phyloP scores from a whole-genome alignment of 2,113 vertebrate genomes.

The Eclectus roratus region DNA sequence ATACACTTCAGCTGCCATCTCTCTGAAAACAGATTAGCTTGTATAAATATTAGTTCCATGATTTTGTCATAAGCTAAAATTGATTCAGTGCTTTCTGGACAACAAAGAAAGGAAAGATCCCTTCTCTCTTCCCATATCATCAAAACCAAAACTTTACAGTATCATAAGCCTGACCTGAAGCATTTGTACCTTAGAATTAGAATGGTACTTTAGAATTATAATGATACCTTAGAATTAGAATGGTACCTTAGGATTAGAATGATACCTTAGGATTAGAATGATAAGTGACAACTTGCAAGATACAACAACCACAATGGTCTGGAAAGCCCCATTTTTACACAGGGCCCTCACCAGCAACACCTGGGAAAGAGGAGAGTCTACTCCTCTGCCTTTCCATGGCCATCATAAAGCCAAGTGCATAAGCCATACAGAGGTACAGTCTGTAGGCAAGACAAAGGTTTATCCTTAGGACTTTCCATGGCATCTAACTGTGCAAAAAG shows the following conservation, averaged over 20 bases:
- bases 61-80: background rate
- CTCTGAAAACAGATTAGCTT: background rate
- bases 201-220: background rate
- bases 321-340: background rate
- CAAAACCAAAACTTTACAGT: background rate
- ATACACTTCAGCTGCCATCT: background rate
- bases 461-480: background rate
- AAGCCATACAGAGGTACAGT: background rate
- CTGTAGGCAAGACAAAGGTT: background rate
- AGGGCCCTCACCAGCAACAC: background rate
- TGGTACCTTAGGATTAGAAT: background rate
- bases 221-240: background rate
- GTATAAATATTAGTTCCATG: background rate
- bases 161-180: background rate
- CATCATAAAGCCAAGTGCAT: background rate
- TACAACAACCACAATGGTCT: fast-evolving
- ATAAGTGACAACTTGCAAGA: background rate
- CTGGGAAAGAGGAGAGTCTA: background rate
- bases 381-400: background rate
- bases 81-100: background rate
- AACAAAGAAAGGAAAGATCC: background rate
- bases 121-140: background rate
- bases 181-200: background rate
- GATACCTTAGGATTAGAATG: no score
- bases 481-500: background rate